Conservation (phyloP, 2,113 vertebrate genomes). For the Artemisiospiza belli region DNA sequence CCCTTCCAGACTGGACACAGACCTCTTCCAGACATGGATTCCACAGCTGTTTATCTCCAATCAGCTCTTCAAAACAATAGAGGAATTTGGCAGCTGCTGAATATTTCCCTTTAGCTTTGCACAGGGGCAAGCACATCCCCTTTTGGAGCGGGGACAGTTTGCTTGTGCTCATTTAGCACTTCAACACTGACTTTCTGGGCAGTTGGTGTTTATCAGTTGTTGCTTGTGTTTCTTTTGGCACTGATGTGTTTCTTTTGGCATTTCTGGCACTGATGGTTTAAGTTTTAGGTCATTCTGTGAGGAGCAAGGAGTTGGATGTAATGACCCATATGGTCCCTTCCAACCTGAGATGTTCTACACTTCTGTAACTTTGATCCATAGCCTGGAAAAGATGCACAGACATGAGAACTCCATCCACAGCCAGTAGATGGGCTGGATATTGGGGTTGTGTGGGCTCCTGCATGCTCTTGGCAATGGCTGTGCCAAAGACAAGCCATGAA, state of each 20-base stretch:
- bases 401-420: not conserved
- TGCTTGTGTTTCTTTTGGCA: not conserved
- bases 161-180: not conserved
- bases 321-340: not conserved
- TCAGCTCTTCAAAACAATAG: not conserved
- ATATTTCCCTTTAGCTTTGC: not conserved
- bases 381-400: not conserved
- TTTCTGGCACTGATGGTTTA: not conserved
- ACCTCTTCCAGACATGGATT: not conserved
- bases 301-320: not conserved
- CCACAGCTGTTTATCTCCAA: not conserved
- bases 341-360: not conserved
- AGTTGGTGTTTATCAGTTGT: not conserved
- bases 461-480: not conserved
- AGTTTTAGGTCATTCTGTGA: not conserved
- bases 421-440: not conserved
- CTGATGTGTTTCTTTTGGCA: not conserved
- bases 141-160: not conserved
- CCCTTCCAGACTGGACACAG: not conserved
- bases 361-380: not conserved
- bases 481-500: not conserved
- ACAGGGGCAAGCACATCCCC: not conserved
- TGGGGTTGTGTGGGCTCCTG: not conserved
- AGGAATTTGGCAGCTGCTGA: not conserved
- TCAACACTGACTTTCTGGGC: not conserved